Percentiles rank a stretch among this genome's conserved stretches.
Conservation (phyloP, 2,113 vertebrate genomes). For the Rhineura floridana region DNA sequence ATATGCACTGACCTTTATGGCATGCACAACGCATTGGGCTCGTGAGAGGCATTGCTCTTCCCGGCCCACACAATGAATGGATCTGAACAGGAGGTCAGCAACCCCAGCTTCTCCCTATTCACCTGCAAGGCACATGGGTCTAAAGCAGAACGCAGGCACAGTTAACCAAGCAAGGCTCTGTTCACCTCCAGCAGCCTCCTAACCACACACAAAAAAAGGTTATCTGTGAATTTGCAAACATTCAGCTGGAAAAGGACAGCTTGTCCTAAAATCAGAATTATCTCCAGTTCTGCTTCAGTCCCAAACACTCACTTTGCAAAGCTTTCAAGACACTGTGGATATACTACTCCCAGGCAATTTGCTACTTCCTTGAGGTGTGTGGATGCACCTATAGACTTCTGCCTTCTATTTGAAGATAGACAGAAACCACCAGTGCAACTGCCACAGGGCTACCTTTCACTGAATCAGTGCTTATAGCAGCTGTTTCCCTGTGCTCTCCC, state of each 20-base stretch:
- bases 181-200: slow-evolving; percentile 38
- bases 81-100: slow-evolving; percentile 13
- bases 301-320: neutral
- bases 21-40: accelerated
- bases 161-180: neutral
- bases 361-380: neutral
- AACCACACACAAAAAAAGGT: neutral
- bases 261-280: neutral
- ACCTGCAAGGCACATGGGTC: neutral
- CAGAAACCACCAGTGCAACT: neutral
- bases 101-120: neutral
- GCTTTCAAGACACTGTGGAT: neutral
- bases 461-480: neutral
- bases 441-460: neutral
- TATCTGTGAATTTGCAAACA: neutral
- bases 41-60: accelerated
- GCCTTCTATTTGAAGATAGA: neutral
- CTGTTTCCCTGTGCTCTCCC: neutral
- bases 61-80: accelerated
- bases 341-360: neutral
- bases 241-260: accelerated
- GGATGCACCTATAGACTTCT: neutral
- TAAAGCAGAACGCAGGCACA: neutral
- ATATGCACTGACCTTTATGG: neutral
- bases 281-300: neutral